phyloP scores from a whole-genome alignment of 2,113 vertebrate genomes.

The Ginglymostoma cirratum region DNA sequence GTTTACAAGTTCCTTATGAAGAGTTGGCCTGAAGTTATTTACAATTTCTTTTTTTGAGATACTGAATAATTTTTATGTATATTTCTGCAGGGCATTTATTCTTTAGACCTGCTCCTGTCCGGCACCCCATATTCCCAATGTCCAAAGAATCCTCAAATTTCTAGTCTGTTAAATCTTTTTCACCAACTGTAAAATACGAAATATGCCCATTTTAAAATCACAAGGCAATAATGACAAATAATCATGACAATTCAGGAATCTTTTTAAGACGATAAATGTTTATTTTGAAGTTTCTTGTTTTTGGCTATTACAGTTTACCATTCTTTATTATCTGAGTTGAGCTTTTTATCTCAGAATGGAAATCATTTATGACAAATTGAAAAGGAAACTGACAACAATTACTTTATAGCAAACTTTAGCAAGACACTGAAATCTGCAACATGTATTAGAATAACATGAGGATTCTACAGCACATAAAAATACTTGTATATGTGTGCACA shows the following conservation, averaged over 20 bases:
- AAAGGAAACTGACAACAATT: neutral
- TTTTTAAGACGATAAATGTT: neutral
- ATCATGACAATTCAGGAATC: neutral
- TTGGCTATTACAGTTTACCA: neutral
- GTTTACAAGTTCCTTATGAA: neutral
- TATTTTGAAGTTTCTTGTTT: slow-evolving; percentile 31
- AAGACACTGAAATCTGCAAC: neutral
- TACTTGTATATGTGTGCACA: neutral
- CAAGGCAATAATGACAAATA: neutral
- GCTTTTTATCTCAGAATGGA: neutral
- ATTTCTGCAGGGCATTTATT: neutral
- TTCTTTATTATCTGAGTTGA: neutral
- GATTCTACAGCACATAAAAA: neutral
- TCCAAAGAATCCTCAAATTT: neutral
- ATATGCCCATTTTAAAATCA: neutral
- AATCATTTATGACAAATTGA: neutral
- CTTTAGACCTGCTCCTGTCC: neutral
- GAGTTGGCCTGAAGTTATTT: neutral
- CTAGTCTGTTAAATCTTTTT: neutral
- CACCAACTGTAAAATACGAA: neutral
- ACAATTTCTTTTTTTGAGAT: neutral
- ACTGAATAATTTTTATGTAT: neutral
- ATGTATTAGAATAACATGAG: neutral
- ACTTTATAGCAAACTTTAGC: neutral
- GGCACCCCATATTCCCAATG: neutral